phyloP scores from a whole-genome alignment of 2,113 vertebrate genomes.

The Solea solea region DNA sequence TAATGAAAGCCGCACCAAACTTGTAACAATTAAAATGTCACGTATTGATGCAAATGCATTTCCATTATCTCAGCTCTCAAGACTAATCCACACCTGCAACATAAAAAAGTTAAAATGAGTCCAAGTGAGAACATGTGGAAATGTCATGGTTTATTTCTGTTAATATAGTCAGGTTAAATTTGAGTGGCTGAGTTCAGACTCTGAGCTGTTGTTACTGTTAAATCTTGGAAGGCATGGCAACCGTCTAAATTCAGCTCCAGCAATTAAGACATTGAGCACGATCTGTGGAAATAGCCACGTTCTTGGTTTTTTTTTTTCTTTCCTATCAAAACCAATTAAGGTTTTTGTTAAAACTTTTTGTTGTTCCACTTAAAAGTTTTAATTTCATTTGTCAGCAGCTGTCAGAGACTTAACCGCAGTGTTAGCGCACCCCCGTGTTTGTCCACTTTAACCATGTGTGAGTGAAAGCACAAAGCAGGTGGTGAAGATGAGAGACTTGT shows the following conservation, averaged over 20 bases:
- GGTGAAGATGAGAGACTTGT: too few species aligned
- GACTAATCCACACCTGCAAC: too few species aligned
- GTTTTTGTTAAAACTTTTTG: neutral
- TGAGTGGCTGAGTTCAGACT: too few species aligned
- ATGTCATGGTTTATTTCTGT: slow-evolving; percentile 22
- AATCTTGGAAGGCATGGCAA: slow-evolving; percentile 33
- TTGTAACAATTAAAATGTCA: too few species aligned
- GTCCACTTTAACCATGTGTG: too few species aligned
- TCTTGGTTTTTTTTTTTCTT: neutral
- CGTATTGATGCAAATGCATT: too few species aligned
- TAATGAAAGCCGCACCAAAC: too few species aligned
- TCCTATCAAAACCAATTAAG: slow-evolving; percentile 32
- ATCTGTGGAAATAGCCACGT: slow-evolving; percentile 17
- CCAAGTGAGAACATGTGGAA: neutral
- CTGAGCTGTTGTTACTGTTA: neutral
- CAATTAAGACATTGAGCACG: slow-evolving; percentile 41
- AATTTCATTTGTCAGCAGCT: neutral
- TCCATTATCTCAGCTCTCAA: too few species aligned
- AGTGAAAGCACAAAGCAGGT: too few species aligned
- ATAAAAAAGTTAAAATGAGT: neutral
- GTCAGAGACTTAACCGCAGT: neutral
- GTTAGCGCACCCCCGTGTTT: too few species aligned
- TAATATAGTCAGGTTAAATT: neutral
- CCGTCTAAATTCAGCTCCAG: slow-evolving; percentile 45
- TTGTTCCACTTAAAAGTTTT: neutral